Evolutionary conservation across 2,888 invertebrate species (phyloP).

Genomic region (Leptinotarsa peninsularis): DNA sequence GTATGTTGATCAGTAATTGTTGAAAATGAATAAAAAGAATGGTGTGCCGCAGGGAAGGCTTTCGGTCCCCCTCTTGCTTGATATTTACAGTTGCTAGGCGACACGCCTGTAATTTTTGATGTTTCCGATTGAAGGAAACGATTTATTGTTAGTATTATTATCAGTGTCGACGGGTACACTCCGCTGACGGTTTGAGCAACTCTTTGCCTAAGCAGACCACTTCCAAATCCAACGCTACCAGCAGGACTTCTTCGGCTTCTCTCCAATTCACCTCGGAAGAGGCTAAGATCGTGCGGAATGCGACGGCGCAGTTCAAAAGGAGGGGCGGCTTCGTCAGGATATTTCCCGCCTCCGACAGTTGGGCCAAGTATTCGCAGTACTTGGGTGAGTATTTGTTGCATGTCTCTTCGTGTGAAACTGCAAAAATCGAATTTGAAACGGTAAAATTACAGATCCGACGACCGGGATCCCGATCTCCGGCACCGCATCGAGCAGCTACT

Average conservation of each 20-base stretch:
- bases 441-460: conserved; percentile 71
- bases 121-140: not conserved
- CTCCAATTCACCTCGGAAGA: conserved; percentile 79
- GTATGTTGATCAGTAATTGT: no score
- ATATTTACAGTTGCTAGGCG: not conserved
- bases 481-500: conserved; percentile 69
- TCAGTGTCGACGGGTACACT: conserved; percentile 79
- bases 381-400: conserved; percentile 68
- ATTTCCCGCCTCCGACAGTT: conserved; percentile 90
- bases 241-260: conserved; percentile 47
- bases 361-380: conserved; percentile 85
- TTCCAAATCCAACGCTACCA: conserved; percentile 53
- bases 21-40: not conserved
- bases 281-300: conserved; percentile 78
- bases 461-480: conserved; percentile 82
- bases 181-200: conserved; percentile 75
- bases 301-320: conserved; percentile 83
- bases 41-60: not conserved
- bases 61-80: not conserved
- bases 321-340: conserved; percentile 91
- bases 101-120: no score
- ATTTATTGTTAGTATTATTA: conserved; percentile 32
- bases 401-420: no score
- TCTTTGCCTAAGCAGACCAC: conserved; percentile 56
- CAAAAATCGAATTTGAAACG: not conserved